Percentiles rank a stretch among this genome's conserved stretches.
Conservation (phyloP, 1,140 invertebrate genomes). For the Formica selysi region DNA sequence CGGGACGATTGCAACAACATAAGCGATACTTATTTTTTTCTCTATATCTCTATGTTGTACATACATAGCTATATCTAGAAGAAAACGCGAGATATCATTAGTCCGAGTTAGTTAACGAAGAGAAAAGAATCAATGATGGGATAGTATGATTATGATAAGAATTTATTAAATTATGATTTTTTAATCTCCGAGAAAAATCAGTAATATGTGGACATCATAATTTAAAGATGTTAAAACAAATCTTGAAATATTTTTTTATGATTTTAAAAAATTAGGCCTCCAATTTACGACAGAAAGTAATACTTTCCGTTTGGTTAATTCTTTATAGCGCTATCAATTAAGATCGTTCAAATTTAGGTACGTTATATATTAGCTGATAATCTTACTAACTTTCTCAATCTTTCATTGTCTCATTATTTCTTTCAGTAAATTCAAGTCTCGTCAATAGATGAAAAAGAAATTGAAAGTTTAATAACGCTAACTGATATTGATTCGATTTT, state of each 20-base stretch:
- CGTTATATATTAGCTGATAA: background rate
- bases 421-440: background rate
- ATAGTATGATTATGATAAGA: too few species aligned
- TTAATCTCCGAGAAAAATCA: background rate
- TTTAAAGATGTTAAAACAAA: background rate
- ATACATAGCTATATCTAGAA: background rate
- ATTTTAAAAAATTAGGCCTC: background rate
- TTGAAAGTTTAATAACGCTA: background rate
- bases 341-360: background rate
- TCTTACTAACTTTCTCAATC: background rate
- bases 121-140: background rate
- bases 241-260: constrained; percentile 15
- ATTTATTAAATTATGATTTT: background rate
- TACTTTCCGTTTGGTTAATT: background rate
- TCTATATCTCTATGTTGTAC: background rate
- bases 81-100: background rate
- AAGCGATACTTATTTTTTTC: background rate
- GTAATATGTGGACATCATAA: background rate
- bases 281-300: background rate
- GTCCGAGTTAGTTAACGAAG: background rate
- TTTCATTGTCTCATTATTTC: background rate
- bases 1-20: constrained; percentile 29
- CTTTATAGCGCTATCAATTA: background rate
- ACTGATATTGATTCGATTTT: background rate
- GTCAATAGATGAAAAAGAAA: constrained; percentile 22